Base-by-base conservation (phyloP, 2,797 vertebrate genomes). In the Phataginus tricuspis region DNA sequence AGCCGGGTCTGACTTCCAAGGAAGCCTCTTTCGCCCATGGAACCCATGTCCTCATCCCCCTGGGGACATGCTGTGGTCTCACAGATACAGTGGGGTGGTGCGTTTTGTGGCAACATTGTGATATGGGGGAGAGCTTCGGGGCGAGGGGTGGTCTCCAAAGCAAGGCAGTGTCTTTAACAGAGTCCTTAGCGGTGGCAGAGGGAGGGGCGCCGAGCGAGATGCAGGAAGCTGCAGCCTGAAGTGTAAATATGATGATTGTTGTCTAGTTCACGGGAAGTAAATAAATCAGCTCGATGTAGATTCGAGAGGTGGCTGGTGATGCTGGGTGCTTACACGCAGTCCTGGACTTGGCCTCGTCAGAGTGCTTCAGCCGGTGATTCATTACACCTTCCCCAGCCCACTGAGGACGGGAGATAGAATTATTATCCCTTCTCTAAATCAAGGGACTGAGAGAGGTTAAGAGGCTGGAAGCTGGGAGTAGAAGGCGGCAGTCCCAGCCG, bases 161-260 rank as follows among this genome's bases (percentile, higher is more conserved):
- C 16, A 91, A 80, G 42, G 86, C 79, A 53, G 72, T 29, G 0
- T 51, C 84, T 84, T 72, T 79, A 34, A 61, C 37, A 68, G 93
- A 92, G 86, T 45, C 83, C 63, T 94, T 29, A 37, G 94, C 49
- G 0, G 23, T 7, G 23, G 51, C 59, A 23, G 82, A 39, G 68
- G 93, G 95, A 66, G 84, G 86, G 90, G 74, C 5, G n/a, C 59
- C 10, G 39, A 10, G 83, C 59, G 66, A 88, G 37, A 51, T 0
- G 71, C 71, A 66, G 80, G 85, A 90, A 68, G 94, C 96, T 84
- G 95, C 86, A 0, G 69, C 55, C 0, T 51, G 63, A 91, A 97
- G 97, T 95, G 95, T 94, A 97, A 96, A 98, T 96, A 96, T 68
- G 93, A 95, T 97, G 96, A 97, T 92, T 96, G 97, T 96, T 97